phyloP scores from a whole-genome alignment of 1,140 invertebrate species.

The Procambarus clarkii region DNA sequence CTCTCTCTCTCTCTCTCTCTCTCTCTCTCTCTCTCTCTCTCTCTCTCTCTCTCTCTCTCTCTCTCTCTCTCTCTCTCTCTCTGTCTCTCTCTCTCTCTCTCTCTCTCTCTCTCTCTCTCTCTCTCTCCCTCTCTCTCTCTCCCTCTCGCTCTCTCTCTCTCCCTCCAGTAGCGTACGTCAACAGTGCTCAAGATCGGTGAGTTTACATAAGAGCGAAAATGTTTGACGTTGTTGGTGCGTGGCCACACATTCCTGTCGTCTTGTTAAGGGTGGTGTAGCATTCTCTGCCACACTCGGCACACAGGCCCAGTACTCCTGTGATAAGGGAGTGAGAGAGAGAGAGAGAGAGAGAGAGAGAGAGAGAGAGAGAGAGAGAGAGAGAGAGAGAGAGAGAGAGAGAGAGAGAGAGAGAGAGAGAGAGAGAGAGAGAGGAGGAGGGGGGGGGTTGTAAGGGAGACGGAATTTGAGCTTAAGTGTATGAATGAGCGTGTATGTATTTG shows the following conservation, averaged over 20 bases:
- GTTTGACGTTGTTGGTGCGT: not conserved
- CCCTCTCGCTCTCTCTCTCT: no score
- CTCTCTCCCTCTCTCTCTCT: no score
- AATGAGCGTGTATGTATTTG: no score
- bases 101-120: not conserved
- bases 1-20: not conserved
- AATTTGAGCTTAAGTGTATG: no score
- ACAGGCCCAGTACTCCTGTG: no score
- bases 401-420: no score
- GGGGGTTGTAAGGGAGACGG: no score
- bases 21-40: not conserved
- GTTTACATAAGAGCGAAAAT: not conserved
- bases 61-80: not conserved
- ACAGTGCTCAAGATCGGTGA: not conserved
- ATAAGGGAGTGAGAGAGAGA: conserved; percentile 1
- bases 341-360: conserved; percentile 35
- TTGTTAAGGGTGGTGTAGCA: no score
- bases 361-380: conserved; percentile 35
- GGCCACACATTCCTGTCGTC: not conserved
- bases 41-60: no score
- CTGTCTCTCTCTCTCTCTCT: not conserved
- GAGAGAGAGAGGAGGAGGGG: no score
- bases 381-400: conserved; percentile 9
- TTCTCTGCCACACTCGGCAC: no score
- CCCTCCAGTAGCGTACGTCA: not conserved